Evolutionary conservation across 2,113 vertebrate genomes (phyloP).

Genomic region (Strigops habroptila): DNA sequence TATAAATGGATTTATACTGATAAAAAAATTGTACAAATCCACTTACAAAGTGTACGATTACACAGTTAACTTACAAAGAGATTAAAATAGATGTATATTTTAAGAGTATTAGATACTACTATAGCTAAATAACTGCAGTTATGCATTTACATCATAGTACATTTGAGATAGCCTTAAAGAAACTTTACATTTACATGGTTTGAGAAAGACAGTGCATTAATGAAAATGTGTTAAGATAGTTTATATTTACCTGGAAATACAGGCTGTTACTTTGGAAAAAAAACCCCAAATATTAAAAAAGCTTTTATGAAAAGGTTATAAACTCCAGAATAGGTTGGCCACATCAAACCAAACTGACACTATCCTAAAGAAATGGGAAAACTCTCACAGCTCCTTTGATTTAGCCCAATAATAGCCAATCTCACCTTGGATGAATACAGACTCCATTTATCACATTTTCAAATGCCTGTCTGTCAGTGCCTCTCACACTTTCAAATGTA

Average conservation of each 20-base stretch:
- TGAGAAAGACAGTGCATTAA: neutral
- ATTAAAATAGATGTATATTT: neutral
- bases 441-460: conserved; percentile 51
- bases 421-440: conserved; percentile 52
- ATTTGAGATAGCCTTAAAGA: neutral
- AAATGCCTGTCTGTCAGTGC: conserved; percentile 60
- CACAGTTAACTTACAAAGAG: neutral
- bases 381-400: neutral
- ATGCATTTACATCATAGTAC: neutral
- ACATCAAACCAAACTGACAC: neutral
- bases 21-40: neutral
- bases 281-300: neutral
- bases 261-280: neutral
- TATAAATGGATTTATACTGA: neutral
- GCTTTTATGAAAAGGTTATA: neutral
- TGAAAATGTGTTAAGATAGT: neutral
- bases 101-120: neutral
- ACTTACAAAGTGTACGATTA: neutral
- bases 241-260: neutral
- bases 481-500: conserved; percentile 66
- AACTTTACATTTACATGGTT: neutral
- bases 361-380: neutral
- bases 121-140: neutral
- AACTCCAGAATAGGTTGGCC: neutral
- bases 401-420: neutral